Conservation (phyloP, 2,113 vertebrate genomes). For the Corvus hawaiiensis region DNA sequence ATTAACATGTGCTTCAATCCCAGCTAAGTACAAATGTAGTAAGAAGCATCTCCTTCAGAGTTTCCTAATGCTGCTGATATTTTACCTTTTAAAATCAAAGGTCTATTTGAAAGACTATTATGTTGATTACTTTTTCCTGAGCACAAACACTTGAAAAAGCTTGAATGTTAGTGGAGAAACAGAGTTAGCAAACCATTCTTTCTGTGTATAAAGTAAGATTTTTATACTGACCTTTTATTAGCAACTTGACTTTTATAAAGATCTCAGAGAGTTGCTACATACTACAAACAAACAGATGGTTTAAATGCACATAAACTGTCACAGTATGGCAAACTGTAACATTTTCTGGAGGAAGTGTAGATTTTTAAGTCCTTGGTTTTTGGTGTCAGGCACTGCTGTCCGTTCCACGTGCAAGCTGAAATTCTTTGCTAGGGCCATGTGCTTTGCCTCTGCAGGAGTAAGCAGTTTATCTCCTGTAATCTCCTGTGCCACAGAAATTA, state of each 20-base stretch:
- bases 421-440: conserved; percentile 13
- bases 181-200: neutral
- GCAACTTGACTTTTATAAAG: neutral
- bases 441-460: conserved; percentile 27
- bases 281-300: neutral
- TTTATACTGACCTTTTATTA: conserved; percentile 11
- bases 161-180: neutral
- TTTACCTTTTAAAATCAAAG: neutral
- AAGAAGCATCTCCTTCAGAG: neutral
- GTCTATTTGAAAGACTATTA: neutral
- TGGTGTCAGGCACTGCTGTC: neutral
- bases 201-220: neutral
- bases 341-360: neutral
- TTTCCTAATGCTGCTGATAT: neutral
- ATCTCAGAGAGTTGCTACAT: neutral
- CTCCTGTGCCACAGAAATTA: neutral
- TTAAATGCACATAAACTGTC: neutral
- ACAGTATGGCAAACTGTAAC: neutral
- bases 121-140: neutral
- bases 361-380: conserved; percentile 9
- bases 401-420: neutral
- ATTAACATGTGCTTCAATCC: neutral
- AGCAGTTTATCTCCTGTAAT: conserved; percentile 53
- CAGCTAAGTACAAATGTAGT: neutral
- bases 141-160: neutral